Percentiles rank a stretch among this genome's conserved stretches.
These are phyloP conservation scores for Dryobates pubescens DNA, from an alignment of 2,797 vertebrate species.

Conservation along the genomic window DNA sequence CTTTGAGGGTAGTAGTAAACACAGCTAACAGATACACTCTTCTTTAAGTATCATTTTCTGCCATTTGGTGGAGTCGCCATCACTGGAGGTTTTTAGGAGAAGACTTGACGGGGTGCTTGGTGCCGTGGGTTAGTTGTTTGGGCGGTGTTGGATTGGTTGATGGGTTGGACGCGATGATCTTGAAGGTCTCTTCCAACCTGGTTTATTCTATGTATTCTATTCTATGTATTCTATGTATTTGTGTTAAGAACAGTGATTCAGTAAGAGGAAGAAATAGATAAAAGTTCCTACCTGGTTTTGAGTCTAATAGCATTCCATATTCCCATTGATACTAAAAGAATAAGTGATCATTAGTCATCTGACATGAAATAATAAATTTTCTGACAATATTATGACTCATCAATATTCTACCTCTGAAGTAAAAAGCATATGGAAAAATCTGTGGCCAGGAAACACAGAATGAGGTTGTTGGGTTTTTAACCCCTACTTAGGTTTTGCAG, in stretches of 20 bases:
- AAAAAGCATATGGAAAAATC: neutral
- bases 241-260: neutral
- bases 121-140: too few relatives aligned
- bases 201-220: too few relatives aligned
- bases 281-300: neutral
- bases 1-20: neutral
- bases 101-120: too few relatives aligned
- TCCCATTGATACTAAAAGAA: neutral
- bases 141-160: too few relatives aligned
- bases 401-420: neutral
- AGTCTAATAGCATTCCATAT: neutral
- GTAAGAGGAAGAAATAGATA: neutral
- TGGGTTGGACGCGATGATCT: too few relatives aligned
- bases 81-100: too few relatives aligned
- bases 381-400: neutral
- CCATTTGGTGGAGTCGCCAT: too few relatives aligned
- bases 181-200: too few relatives aligned
- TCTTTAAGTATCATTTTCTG: neutral
- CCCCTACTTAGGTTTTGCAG: fast-evolving
- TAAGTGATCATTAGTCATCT: neutral
- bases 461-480: fast-evolving
- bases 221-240: too few relatives aligned
- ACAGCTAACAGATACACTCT: neutral
- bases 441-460: neutral
- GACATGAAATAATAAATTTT: neutral